Base-by-base conservation (phyloP, 2,113 vertebrate species). In the Xiphophorus couchianus region DNA sequence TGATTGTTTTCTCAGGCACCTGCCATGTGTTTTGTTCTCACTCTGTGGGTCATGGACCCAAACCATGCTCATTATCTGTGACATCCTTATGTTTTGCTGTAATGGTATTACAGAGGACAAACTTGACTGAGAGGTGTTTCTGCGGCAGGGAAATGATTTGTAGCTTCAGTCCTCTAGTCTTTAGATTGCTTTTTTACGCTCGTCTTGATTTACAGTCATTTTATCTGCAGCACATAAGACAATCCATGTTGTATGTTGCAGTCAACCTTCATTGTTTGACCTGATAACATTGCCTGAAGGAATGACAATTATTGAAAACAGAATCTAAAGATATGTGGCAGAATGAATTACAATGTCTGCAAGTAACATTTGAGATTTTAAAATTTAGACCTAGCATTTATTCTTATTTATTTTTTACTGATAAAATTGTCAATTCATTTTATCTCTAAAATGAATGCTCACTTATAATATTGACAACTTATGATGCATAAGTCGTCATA, bases 191-290 rank as follows among this genome's bases (percentile, higher is more conserved):
- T 76, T 71, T 31, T 63, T 77, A 75, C 6, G 15, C 74, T 83
- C 77, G 80, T 42, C 82, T 83, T 81, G 76, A 91, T 68, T 88
- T 77, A 22, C 72, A 66, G 74, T 83, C 81, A 77, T 87, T 76
- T 78, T 73, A 84, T 90, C 80, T 33, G 68, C 33, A 44, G 69
- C 77, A 67, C 8, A 15, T 62, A 29, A 82, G 68, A 71, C 68
- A 84, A 86, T 83, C 74, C 75, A 78, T 85, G 84, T 88, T 75
- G 66, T 72, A 80, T 58, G 74, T 76, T 80, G 77, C 76, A 67
- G 39, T 65, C 73, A 87, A 30, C 81, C 65, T 71, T 69, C 60
- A 2, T 37, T 37, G 68, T 79, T 30, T 61, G 74, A 83, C 82
- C 76, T 69, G 61, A 80, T 79, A 30, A 31, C 72, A 73, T 86